phyloP scores from a whole-genome alignment of 2,113 vertebrate genomes.

The Propithecus coquereli region DNA sequence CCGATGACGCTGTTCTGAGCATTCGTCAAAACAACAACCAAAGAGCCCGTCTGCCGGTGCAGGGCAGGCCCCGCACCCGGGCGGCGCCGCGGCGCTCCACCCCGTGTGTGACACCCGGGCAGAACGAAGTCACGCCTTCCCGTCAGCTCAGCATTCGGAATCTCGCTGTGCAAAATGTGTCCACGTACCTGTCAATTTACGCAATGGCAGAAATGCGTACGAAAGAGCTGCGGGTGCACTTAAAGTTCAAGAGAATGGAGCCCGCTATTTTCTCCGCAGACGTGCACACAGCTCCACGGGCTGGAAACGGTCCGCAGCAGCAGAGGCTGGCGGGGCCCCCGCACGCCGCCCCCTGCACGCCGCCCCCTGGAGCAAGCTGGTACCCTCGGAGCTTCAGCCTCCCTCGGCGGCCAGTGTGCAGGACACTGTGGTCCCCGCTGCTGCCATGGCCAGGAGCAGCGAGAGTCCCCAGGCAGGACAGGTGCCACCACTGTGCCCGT shows the following conservation, averaged over 20 bases:
- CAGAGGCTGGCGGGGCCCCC: background rate
- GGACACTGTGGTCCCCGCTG: background rate
- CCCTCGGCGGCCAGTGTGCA: background rate
- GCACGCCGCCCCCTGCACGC: background rate
- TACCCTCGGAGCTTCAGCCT: background rate
- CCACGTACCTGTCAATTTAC: accelerated
- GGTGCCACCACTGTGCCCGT: accelerated
- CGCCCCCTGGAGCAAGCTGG: accelerated
- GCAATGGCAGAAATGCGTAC: background rate
- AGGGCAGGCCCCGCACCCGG: too few species aligned
- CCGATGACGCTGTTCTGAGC: background rate
- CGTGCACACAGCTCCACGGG: accelerated
- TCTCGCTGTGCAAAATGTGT: background rate
- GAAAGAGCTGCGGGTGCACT: background rate
- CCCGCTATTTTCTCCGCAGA: background rate
- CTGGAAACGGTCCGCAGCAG: background rate
- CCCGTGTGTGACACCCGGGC: too few species aligned
- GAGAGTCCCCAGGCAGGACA: accelerated
- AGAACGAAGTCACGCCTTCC: background rate
- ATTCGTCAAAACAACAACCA: too few species aligned
- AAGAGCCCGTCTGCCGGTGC: accelerated
- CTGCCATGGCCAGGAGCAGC: background rate
- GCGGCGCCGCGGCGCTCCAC: too few species aligned
- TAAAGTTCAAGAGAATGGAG: background rate
- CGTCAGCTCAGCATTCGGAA: accelerated